Percentiles rank a stretch among this genome's conserved stretches.
phyloP scores from a whole-genome alignment of 2,797 vertebrate species.

The Astyanax mexicanus region DNA sequence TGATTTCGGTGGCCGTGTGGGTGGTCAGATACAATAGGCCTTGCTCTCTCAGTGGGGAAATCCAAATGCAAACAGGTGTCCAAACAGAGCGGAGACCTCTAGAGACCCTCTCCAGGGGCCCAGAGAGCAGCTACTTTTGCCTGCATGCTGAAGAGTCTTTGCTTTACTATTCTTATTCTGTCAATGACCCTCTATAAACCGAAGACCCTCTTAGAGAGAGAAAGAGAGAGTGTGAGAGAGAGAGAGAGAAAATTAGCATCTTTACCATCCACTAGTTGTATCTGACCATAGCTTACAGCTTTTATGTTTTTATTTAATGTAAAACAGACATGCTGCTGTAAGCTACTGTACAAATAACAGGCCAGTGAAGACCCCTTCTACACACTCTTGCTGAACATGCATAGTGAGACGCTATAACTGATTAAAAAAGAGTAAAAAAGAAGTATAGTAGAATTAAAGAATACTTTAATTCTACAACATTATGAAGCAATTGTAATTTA shows the following conservation, averaged over 20 bases:
- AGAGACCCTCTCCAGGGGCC: slow-evolving; percentile 48
- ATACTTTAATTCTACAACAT: too few relatives aligned
- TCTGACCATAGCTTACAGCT: neutral
- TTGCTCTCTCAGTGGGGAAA: slow-evolving; percentile 44
- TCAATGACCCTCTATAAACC: slow-evolving; percentile 53
- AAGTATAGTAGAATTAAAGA: too few relatives aligned
- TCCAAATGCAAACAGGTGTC: slow-evolving; percentile 68
- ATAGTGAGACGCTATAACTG: too few relatives aligned
- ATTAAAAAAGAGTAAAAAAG: too few relatives aligned
- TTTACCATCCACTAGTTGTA: too few relatives aligned
- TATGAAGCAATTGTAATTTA: too few relatives aligned
- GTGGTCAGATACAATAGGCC: slow-evolving; percentile 59
- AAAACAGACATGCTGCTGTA: neutral
- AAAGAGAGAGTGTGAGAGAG: too few relatives aligned
- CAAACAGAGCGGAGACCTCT: slow-evolving; percentile 57
- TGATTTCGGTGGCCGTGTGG: slow-evolving; percentile 44
- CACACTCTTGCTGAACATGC: too few relatives aligned
- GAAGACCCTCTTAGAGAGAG: slow-evolving; percentile 36
- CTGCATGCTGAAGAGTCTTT: slow-evolving; percentile 32
- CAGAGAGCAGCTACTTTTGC: slow-evolving; percentile 50
- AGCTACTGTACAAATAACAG: too few relatives aligned
- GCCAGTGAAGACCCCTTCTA: too few relatives aligned
- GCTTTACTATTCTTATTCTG: slow-evolving; percentile 49
- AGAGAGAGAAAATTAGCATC: neutral
- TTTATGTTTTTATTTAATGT: neutral